Evolutionary conservation across 2,797 vertebrate genomes (phyloP).

Genomic region (Corythornis leucogaster): DNA sequence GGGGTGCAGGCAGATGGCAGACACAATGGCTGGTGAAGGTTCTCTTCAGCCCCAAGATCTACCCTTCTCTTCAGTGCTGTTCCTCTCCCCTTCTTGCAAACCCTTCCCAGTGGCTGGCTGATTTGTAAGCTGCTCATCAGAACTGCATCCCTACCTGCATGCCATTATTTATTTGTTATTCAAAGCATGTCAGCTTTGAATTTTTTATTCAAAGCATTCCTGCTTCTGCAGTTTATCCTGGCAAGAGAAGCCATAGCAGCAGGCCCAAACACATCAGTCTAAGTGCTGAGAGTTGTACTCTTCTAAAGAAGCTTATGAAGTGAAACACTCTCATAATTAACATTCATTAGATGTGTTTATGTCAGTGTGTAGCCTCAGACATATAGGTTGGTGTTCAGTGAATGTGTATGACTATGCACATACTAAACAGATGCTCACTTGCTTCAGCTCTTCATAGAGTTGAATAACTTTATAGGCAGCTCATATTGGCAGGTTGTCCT

Average conservation of each 20-base stretch:
- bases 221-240: not conserved
- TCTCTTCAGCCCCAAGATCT: not conserved
- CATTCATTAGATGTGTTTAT: constrained; percentile 7
- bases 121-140: not conserved
- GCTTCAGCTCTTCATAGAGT: not conserved
- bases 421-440: not conserved
- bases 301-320: constrained; percentile 7
- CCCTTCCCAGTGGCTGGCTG: not conserved
- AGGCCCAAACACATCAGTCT: constrained; percentile 29
- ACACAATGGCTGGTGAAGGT: fast-evolving
- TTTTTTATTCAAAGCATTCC: constrained; percentile 46
- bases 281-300: not conserved
- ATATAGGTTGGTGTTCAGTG: not conserved
- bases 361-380: not conserved
- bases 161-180: constrained; percentile 39
- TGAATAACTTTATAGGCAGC: not conserved
- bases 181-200: constrained; percentile 12
- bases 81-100: not conserved
- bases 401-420: not conserved
- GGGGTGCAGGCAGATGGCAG: fast-evolving
- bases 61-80: fast-evolving
- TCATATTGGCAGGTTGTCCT: not conserved
- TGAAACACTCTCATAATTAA: not conserved
- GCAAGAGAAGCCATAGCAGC: not conserved
- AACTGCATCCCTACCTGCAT: not conserved